Evolutionary conservation across 2,888 invertebrate genomes (phyloP), one percentile per base, ranked within the genome.

Genomic region (Parnassius glacialis): DNA sequence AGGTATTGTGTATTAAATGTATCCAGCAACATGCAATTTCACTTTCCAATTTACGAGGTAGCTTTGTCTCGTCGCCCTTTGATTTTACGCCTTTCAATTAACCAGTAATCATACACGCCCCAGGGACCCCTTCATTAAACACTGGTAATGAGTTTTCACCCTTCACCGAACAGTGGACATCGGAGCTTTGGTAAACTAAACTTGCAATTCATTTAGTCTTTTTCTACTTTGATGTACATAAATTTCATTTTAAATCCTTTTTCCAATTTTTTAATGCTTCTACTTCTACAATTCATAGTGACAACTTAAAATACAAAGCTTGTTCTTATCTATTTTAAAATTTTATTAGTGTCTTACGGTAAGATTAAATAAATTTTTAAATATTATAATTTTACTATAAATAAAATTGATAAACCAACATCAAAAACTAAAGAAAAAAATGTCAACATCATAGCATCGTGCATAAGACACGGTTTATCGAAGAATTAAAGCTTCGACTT

Each of bases 61-160:
- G 79, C 81, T 85, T 83, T 84, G 86, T 86, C 78, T 80, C 75
- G 71, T 73, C 74, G 75, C 80, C 76, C 82, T 82, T 79, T 86
- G 88, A 88, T 87, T 90, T 90, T 80, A 82, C 80, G 76, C 83
- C 83, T 87, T 87, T 87, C 89, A 91, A 90, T 91, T 90, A 90
- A 85, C 85, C 81, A 83, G 90, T 90, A 90, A 89, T 89, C 89
- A 90, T 88, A 88, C 84, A 90, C 87, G 85, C 82, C 83, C 81
- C 81, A 78, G 82, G 83, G 80, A 80, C 86, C 87, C 87, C 90
- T 91, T 90, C 85, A 90, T 90, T 87, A 87, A 85, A 83, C 79
- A 82, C 78, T 79, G 81, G 80, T 89, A 90, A 90, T 90, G 89
- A 90, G 89, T 90, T 91, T 90, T 88, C 85, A 84, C 87, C 89